These are phyloP conservation scores for Seriola dumerili DNA, from an alignment of 2,113 vertebrate genomes.

Conservation along the genomic window DNA sequence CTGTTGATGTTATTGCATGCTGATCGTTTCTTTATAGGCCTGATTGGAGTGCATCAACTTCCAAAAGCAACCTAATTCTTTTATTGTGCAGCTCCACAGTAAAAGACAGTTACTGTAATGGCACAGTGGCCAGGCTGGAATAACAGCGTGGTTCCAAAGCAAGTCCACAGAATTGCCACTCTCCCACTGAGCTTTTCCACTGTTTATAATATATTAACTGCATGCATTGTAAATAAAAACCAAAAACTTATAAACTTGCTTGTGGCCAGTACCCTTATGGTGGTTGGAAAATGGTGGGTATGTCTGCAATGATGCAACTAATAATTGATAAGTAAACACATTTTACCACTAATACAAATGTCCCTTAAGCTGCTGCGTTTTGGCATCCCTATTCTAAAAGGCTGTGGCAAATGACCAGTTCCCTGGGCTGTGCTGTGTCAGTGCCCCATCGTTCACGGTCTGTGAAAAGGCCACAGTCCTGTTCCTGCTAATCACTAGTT, in stretches of 20 bases:
- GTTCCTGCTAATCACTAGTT: no score
- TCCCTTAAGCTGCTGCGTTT: not conserved
- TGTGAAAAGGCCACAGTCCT: no score
- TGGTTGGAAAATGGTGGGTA: not conserved
- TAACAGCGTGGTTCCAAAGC: not conserved
- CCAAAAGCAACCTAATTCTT: not conserved
- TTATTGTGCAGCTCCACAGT: not conserved
- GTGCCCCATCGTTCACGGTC: no score
- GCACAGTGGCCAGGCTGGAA: not conserved
- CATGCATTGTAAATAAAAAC: not conserved
- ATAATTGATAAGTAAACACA: not conserved
- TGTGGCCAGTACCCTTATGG: not conserved
- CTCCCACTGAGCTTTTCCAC: not conserved
- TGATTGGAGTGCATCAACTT: not conserved
- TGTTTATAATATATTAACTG: not conserved
- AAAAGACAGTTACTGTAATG: not conserved
- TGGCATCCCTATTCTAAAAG: not conserved
- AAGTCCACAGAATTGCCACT: not conserved
- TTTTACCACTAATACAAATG: not conserved
- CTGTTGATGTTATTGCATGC: not conserved
- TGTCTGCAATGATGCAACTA: not conserved
- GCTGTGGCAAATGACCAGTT: not conserved
- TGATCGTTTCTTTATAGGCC: not conserved
- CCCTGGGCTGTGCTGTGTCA: no score
- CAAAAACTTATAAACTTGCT: not conserved